Evolutionary conservation across 2,113 vertebrate species (phyloP).

Genomic region (Neogale vison): DNA sequence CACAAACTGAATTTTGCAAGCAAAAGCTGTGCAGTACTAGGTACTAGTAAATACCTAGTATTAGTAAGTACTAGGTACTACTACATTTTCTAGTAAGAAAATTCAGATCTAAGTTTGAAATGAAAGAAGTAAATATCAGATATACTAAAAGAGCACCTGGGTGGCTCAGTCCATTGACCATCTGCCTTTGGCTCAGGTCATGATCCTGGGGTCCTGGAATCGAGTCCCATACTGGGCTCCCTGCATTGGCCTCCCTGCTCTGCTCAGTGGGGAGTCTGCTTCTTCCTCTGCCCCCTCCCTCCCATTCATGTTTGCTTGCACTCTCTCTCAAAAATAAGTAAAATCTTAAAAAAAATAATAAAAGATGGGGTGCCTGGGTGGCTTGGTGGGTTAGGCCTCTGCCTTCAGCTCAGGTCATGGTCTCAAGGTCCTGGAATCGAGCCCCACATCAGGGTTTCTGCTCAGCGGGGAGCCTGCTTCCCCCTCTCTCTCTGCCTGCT

Average conservation of each 20-base stretch:
- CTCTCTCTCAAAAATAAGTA: neutral
- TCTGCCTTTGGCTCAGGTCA: neutral
- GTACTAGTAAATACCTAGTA: neutral
- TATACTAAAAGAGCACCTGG: too few species aligned
- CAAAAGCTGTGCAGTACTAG: neutral
- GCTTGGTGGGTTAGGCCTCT: too few species aligned
- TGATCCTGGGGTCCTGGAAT: neutral
- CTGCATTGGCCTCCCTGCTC: neutral
- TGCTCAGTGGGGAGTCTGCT: neutral
- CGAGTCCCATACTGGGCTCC: accelerated
- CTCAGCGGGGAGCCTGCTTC: too few species aligned
- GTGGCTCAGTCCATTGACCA: too few species aligned
- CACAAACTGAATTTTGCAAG: neutral
- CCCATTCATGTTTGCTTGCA: too few species aligned
- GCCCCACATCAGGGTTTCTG: too few species aligned
- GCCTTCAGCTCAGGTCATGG: too few species aligned
- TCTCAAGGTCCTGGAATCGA: too few species aligned
- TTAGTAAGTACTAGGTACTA: neutral
- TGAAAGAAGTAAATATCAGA: too few species aligned
- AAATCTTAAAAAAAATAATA: neutral
- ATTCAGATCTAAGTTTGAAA: neutral
- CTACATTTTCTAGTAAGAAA: neutral
- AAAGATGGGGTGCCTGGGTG: neutral
- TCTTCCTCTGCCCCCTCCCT: neutral
- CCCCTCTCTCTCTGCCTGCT: too few species aligned